Conservation (phyloP, 2,888 invertebrate genomes). For the Drosophila imparisetae region DNA sequence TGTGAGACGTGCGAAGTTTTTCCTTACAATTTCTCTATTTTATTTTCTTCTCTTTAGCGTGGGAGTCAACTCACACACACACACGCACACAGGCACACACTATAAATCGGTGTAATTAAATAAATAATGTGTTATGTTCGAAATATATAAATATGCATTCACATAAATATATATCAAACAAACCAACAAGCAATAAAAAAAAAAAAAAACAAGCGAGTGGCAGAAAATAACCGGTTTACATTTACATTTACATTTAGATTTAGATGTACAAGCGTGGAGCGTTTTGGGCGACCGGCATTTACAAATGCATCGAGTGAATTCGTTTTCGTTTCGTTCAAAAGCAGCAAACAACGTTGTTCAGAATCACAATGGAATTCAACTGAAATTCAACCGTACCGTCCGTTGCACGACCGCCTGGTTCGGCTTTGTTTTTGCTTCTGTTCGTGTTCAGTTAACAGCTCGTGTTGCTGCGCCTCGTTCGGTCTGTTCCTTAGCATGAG, state of each 20-base stretch:
- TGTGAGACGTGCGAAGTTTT: slow-evolving; percentile 21
- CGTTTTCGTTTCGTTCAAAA: slow-evolving; percentile 19
- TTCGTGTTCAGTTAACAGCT: slow-evolving; percentile 32
- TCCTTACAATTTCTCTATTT: no score
- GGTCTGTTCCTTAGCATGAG: slow-evolving; percentile 19
- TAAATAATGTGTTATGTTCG: slow-evolving; percentile 34
- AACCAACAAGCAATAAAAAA: slow-evolving; percentile 8
- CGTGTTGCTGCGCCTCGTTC: slow-evolving; percentile 14
- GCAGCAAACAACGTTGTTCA: slow-evolving; percentile 32
- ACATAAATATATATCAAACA: neutral
- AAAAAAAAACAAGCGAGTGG: slow-evolving; percentile 31
- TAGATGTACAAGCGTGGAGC: slow-evolving; percentile 17
- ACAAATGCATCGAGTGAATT: slow-evolving; percentile 52
- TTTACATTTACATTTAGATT: slow-evolving; percentile 4
- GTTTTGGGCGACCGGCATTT: slow-evolving; percentile 51
- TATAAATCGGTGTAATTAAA: slow-evolving; percentile 41
- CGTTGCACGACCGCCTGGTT: slow-evolving; percentile 57
- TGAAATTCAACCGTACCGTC: slow-evolving; percentile 46
- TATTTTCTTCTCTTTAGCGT: slow-evolving; percentile 25
- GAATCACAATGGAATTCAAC: slow-evolving; percentile 16
- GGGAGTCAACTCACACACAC: slow-evolving; percentile 34
- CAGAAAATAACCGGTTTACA: slow-evolving; percentile 50
- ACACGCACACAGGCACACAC: slow-evolving; percentile 14
- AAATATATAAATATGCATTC: neutral
- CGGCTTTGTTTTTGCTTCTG: slow-evolving; percentile 63